phyloP scores from a whole-genome alignment of 2,888 invertebrate species.

The Carterocephalus palaemon region DNA sequence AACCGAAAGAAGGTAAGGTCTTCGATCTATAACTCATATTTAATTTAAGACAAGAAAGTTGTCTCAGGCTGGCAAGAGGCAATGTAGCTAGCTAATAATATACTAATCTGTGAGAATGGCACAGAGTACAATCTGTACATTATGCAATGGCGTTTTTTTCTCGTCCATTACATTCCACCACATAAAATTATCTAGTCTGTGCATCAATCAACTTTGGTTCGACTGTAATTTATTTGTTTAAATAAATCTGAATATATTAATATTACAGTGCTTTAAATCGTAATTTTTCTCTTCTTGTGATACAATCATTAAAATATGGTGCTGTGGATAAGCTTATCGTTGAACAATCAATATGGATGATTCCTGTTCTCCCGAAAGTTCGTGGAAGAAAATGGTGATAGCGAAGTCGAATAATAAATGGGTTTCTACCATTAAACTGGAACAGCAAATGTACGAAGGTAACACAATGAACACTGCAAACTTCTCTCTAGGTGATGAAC shows the following conservation, averaged over 20 bases:
- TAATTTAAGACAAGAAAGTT: too few relatives aligned
- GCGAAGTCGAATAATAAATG: conserved; percentile 64
- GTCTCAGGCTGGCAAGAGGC: too few relatives aligned
- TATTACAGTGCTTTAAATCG: background rate
- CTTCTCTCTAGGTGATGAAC: conserved; percentile 41
- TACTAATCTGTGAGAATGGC: too few relatives aligned
- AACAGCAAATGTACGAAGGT: conserved; percentile 28
- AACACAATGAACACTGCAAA: conserved; percentile 36
- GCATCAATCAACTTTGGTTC: too few relatives aligned
- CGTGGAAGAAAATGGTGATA: conserved; percentile 72
- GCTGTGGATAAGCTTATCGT: conserved; percentile 67
- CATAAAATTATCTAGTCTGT: too few relatives aligned
- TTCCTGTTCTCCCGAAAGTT: conserved; percentile 54
- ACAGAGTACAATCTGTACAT: too few relatives aligned
- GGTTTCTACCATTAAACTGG: conserved; percentile 54
- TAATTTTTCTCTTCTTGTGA: conserved; percentile 4
- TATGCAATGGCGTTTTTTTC: too few relatives aligned
- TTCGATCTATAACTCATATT: too few relatives aligned
- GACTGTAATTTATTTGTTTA: background rate
- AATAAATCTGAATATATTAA: background rate
- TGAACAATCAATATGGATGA: conserved; percentile 77
- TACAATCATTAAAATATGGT: conserved; percentile 50
- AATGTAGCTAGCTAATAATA: too few relatives aligned
- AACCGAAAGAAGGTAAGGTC: too few relatives aligned
- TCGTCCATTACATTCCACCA: too few relatives aligned